These are phyloP conservation scores for Hybos culiciformis DNA, from an alignment of 2,888 invertebrate genomes.

Conservation along the genomic window DNA sequence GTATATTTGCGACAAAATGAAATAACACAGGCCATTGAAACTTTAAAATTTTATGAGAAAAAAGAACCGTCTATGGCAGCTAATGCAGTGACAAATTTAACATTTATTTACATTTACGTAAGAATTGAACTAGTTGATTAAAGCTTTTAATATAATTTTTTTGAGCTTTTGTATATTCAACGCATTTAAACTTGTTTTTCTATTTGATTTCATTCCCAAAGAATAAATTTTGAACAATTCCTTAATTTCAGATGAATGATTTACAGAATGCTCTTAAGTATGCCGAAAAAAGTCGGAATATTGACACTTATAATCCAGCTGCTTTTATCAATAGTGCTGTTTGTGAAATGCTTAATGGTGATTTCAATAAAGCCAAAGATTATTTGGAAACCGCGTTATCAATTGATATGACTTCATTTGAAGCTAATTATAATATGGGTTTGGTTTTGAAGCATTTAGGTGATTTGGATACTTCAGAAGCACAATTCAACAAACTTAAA, in stretches of 20 bases:
- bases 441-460: slow-evolving; percentile 23
- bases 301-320: slow-evolving; percentile 64
- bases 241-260: slow-evolving; percentile 54
- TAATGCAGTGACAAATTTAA: slow-evolving; percentile 72
- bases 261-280: slow-evolving; percentile 62
- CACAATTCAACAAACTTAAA: slow-evolving; percentile 66
- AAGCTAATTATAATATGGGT: slow-evolving; percentile 73
- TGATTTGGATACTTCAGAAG: slow-evolving; percentile 56
- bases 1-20: slow-evolving; percentile 72
- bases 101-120: slow-evolving; percentile 52
- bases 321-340: slow-evolving; percentile 79
- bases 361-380: slow-evolving; percentile 55
- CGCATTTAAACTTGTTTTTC: no score
- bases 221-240: not conserved
- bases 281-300: slow-evolving; percentile 56
- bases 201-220: not conserved
- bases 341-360: slow-evolving; percentile 54
- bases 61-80: slow-evolving; percentile 71
- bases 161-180: no score
- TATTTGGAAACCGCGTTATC: slow-evolving; percentile 62
- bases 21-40: slow-evolving; percentile 65
- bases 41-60: slow-evolving; percentile 73
- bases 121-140: slow-evolving; percentile 12
- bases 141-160: not conserved
- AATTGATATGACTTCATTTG: slow-evolving; percentile 67